phyloP scores from a whole-genome alignment of 2,113 vertebrate species.

The Loxodonta africana region DNA sequence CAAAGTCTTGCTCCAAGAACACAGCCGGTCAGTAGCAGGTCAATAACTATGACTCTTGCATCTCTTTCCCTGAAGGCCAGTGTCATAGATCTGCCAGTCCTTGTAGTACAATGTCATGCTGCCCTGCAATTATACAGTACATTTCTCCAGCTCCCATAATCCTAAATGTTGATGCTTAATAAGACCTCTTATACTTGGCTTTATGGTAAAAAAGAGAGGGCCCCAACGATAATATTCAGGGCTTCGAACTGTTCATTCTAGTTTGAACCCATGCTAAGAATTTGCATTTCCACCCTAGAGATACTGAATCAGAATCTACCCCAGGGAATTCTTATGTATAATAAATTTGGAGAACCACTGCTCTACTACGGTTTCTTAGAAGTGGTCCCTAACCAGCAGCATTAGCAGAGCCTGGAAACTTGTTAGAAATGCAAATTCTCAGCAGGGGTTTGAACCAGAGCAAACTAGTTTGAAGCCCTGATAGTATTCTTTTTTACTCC shows the following conservation, averaged over 20 bases:
- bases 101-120: background rate
- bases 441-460: no score
- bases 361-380: no score
- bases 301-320: no score
- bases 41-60: background rate
- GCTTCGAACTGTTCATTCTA: no score
- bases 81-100: background rate
- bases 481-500: background rate
- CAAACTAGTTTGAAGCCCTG: no score
- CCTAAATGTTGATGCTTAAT: slow-evolving; percentile 11
- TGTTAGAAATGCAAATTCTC: no score
- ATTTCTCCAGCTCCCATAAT: slow-evolving; percentile 14
- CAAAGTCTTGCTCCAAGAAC: slow-evolving; percentile 2
- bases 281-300: no score
- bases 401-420: background rate
- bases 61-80: slow-evolving; percentile 21
- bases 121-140: slow-evolving; percentile 24
- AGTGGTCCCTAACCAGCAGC: no score
- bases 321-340: no score
- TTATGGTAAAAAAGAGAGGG: background rate
- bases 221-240: background rate
- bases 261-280: no score
- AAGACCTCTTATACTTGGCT: background rate
- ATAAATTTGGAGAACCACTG: no score
- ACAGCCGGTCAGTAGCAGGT: background rate